These are phyloP conservation scores for Chaetops frenatus DNA, from an alignment of 2,113 vertebrate species.

Conservation along the genomic window DNA sequence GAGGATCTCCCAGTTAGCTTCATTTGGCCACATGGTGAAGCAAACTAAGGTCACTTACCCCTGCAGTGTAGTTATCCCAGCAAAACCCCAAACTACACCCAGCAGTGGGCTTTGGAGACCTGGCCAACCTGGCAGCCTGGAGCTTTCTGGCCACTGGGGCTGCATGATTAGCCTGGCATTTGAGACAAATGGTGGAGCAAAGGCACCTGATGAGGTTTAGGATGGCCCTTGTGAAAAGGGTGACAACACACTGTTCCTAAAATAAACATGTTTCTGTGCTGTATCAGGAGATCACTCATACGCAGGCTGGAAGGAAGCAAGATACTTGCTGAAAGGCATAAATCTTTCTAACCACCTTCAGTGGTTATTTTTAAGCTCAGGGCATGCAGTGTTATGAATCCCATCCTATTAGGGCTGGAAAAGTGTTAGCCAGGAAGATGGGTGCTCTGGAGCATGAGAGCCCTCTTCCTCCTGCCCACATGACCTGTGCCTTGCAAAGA, in stretches of 20 bases:
- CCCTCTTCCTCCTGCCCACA: not conserved
- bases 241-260: not conserved
- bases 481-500: not conserved
- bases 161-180: not conserved
- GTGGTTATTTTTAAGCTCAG: slow-evolving; percentile 11
- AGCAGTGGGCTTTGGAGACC: not conserved
- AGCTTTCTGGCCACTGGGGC: not conserved
- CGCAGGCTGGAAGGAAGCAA: not conserved
- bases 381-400: not conserved
- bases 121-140: not conserved
- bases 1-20: not conserved
- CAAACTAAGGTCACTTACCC: not conserved
- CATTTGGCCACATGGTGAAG: not conserved
- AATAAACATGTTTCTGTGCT: not conserved
- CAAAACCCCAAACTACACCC: not conserved
- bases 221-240: not conserved
- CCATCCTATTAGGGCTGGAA: not conserved
- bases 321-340: not conserved
- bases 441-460: not conserved
- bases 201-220: not conserved
- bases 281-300: not conserved
- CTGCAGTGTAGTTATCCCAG: not conserved
- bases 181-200: not conserved
- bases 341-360: not conserved
- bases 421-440: not conserved